These are phyloP conservation scores for Neodontobutis hainanensis DNA, from an alignment of 2,113 vertebrate species.

Conservation along the genomic window DNA sequence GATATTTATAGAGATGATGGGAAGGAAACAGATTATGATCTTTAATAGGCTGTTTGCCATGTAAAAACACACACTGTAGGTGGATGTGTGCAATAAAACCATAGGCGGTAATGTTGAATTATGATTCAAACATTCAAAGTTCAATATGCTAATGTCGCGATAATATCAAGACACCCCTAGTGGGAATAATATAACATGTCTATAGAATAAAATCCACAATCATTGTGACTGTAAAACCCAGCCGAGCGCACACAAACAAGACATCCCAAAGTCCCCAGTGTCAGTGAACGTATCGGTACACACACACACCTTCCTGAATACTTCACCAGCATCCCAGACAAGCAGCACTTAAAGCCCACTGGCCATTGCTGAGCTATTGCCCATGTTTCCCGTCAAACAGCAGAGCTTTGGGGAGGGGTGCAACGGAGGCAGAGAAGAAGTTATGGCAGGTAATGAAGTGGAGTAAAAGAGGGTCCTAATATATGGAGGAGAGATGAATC, in stretches of 20 bases:
- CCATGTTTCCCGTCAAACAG: conserved; percentile 30
- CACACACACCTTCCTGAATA: conserved; percentile 8
- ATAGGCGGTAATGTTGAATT: conserved; percentile 41
- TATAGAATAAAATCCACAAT: conserved; percentile 26
- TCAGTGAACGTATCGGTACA: not conserved
- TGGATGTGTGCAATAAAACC: not conserved
- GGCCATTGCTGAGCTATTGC: conserved; percentile 34
- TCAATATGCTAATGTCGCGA: conserved; percentile 37
- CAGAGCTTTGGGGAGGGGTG: conserved; percentile 9
- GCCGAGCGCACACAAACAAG: conserved; percentile 19
- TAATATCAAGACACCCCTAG: conserved; percentile 4
- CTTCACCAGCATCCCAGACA: conserved; percentile 39
- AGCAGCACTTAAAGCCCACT: conserved; percentile 51
- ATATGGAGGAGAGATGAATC: conserved; percentile 46
- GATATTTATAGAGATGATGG: not conserved
- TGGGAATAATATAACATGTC: conserved; percentile 33
- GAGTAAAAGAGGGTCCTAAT: conserved; percentile 55
- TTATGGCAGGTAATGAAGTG: conserved; percentile 56
- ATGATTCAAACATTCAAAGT: too few species aligned
- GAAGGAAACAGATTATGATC: not conserved
- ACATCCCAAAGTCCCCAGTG: conserved; percentile 18
- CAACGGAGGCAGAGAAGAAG: conserved; percentile 13
- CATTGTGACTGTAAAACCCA: conserved; percentile 32
- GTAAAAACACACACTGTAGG: not conserved
- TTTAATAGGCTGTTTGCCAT: not conserved